Percentiles rank a stretch among this genome's conserved stretches.
Conservation (phyloP, 2,113 vertebrate species). For the Ailurus styani region DNA sequence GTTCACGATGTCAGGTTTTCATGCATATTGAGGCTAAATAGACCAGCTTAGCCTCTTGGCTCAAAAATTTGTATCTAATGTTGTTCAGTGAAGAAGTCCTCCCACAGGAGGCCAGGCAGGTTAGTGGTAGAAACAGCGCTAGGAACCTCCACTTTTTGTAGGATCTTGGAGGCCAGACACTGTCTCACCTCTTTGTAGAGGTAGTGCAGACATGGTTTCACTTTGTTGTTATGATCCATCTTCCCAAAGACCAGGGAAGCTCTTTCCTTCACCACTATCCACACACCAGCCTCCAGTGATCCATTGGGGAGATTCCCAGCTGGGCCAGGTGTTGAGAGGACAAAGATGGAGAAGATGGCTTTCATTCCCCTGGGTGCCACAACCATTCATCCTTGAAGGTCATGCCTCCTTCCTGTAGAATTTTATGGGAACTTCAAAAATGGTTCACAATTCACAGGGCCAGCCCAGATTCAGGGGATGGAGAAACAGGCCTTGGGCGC, state of each 20-base stretch:
- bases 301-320: too few relatives aligned
- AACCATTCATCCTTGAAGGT: not conserved
- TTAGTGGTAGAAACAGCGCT: not conserved
- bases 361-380: too few relatives aligned
- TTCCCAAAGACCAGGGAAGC: not conserved
- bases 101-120: not conserved
- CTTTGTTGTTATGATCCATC: not conserved
- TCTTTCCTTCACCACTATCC: not conserved
- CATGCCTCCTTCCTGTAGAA: not conserved
- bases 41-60: not conserved
- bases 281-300: not conserved
- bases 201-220: rapidly evolving
- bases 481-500: not conserved
- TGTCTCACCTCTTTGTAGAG: not conserved
- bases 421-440: not conserved
- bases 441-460: not conserved
- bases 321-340: too few relatives aligned
- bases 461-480: not conserved
- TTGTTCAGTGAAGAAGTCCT: not conserved
- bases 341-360: not conserved
- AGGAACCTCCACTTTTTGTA: not conserved
- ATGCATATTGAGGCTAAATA: too few relatives aligned
- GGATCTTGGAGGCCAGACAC: not conserved
- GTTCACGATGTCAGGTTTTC: not conserved
- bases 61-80: not conserved